phyloP scores from a whole-genome alignment of 2,888 invertebrate genomes.

The Nematopogon swammerdamellus region DNA sequence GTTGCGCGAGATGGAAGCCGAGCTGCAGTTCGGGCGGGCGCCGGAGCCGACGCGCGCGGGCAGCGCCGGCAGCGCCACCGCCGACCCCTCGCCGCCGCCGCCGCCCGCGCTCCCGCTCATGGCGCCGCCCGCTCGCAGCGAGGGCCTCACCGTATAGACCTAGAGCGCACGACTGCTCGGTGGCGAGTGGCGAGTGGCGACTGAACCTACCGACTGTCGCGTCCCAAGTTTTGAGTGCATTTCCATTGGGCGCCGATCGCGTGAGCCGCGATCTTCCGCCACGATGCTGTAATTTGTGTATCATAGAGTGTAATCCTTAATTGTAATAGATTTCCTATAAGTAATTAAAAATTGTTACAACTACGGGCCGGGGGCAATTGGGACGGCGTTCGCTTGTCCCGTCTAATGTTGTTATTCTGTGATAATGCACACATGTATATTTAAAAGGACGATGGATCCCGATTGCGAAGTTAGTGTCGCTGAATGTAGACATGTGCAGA shows the following conservation, averaged over 20 bases:
- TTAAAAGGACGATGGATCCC: background rate
- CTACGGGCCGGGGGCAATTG: slow-evolving; percentile 55
- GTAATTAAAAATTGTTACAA: slow-evolving; percentile 42
- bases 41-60: slow-evolving; percentile 23
- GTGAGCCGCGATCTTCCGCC: slow-evolving; percentile 5
- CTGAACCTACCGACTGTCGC: slow-evolving; percentile 3
- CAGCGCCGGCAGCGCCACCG: slow-evolving; percentile 19
- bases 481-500: too few relatives aligned
- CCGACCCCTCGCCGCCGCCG: slow-evolving; percentile 32
- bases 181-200: background rate
- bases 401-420: slow-evolving; percentile 54
- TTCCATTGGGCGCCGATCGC: slow-evolving; percentile 7
- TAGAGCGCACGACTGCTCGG: slow-evolving; percentile 6
- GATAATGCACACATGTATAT: slow-evolving; percentile 43
- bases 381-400: slow-evolving; percentile 37
- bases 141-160: slow-evolving; percentile 69
- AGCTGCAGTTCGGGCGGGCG: slow-evolving; percentile 17
- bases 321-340: slow-evolving; percentile 17
- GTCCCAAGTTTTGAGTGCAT: background rate
- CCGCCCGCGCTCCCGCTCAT: slow-evolving; percentile 51
- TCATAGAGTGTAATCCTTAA: background rate
- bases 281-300: background rate
- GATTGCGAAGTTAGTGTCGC: background rate
- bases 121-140: slow-evolving; percentile 64
- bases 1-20: slow-evolving; percentile 15